Evolutionary conservation across 2,888 invertebrate genomes (phyloP).

Genomic region (Myathropa florea): DNA sequence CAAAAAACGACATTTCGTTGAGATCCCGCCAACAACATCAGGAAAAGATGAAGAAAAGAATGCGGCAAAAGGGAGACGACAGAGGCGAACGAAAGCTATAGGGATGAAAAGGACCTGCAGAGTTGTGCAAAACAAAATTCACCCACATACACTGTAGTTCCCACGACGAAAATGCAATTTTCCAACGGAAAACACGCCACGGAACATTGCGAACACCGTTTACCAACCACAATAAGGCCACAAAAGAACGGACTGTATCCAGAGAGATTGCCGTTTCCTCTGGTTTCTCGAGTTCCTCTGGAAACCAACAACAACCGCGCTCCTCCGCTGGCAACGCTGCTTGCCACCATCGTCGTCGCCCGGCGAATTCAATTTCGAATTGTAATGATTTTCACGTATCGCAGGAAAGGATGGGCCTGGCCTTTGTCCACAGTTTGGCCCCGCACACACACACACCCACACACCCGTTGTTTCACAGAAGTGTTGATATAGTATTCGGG

Average conservation of each 20-base stretch:
- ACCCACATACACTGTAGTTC: background rate
- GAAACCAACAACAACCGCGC: conserved; percentile 15
- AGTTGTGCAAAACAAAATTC: conserved; percentile 45
- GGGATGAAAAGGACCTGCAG: background rate
- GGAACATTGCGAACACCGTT: conserved; percentile 21
- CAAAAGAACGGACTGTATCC: conserved; percentile 26
- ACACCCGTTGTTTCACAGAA: conserved; percentile 30
- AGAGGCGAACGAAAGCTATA: background rate
- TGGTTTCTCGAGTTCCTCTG: background rate
- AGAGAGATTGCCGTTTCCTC: background rate
- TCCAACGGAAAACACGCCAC: conserved; percentile 45
- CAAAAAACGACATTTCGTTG: background rate
- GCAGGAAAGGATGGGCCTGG: conserved; percentile 17
- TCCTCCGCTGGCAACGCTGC: conserved; percentile 3
- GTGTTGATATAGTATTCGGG: conserved; percentile 63
- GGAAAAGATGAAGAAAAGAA: conserved; percentile 46
- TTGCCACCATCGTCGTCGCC: conserved; percentile 10
- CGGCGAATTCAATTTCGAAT: conserved; percentile 66
- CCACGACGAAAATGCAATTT: conserved; percentile 64
- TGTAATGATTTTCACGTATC: conserved; percentile 69
- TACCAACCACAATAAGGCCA: conserved; percentile 27
- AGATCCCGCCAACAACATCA: conserved; percentile 23
- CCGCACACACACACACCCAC: background rate
- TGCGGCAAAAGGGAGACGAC: background rate
- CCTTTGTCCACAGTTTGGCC: background rate